Base-by-base conservation (phyloP, 1,140 invertebrate genomes). In the Hyposmocoma kahamanoa region DNA sequence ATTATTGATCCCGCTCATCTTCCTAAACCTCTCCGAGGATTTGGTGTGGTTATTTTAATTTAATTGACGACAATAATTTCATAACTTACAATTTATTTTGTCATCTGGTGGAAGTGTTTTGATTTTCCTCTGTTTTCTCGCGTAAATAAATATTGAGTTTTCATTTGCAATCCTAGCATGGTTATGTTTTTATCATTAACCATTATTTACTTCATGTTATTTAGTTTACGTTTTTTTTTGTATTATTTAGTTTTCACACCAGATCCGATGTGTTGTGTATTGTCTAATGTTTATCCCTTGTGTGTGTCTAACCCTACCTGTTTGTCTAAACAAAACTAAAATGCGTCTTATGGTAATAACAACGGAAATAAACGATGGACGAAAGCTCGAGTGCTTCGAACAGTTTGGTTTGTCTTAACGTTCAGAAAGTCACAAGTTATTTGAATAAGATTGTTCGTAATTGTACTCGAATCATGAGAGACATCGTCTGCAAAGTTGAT, bases 211-310 rank as follows among this genome's bases (percentile, higher is more conserved):
- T 62, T 54, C 50, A 54, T 42, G 56, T 73, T 66, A 52, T 51
- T 73, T 8, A 38, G 19, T 45, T 53, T 30, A 47, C 28, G n/a
- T 56, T 30, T 43, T 50, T 41, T 36, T 73, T 73, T 63, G 50
- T 54, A 51, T 59, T 59, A 65, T 80, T 79, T 17, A 61, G 72
- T 79, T 84, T 85, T 82, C 80, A 85, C 82, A 85, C 82, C 80
- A 85, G 80, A 85, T 84, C 82, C 78, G 78, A 85, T 83, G 82
- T 85, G 82, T 88, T 91, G 89, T 91, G 90, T 91, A 89, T 90
- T 90, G 90, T 91, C 90, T 91, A 90, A 89, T 90, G 89, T 91
- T 88, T 66, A 87, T 87, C 89, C 89, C 86, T 89, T 91, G 90
- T 91, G 90, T 91, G 89, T 89, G 90, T 91, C 90, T 90, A 75